Conservation (phyloP, 2,888 invertebrate genomes). For the Cephus sareptanus region DNA sequence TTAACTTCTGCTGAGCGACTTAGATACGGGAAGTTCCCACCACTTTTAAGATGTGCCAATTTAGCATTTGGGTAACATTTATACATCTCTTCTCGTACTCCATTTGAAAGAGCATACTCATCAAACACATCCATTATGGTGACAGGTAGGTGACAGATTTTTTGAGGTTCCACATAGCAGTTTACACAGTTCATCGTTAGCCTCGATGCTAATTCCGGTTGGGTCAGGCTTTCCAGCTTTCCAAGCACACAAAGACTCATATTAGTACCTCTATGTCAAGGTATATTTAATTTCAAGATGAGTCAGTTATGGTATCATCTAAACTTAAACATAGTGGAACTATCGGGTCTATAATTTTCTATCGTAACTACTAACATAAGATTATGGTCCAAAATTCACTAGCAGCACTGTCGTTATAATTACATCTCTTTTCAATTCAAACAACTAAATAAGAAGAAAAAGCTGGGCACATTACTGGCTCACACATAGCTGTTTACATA, state of each 20-base stretch:
- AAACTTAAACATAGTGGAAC: too few species aligned
- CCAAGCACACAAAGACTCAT: slow-evolving; percentile 43
- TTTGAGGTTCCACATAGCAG: slow-evolving; percentile 82
- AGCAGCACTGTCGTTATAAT: too few species aligned
- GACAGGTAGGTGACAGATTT: slow-evolving; percentile 75
- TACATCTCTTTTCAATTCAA: too few species aligned
- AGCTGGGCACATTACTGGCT: too few species aligned
- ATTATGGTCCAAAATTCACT: too few species aligned
- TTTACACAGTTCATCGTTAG: slow-evolving; percentile 87
- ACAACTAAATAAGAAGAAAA: too few species aligned
- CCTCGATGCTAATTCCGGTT: slow-evolving; percentile 86
- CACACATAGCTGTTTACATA: too few species aligned
- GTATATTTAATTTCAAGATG: too few species aligned
- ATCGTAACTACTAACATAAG: too few species aligned
- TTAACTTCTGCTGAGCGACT: slow-evolving; percentile 91
- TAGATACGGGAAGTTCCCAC: slow-evolving; percentile 92
- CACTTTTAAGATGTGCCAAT: slow-evolving; percentile 86
- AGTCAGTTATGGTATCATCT: too few species aligned
- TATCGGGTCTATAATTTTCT: too few species aligned
- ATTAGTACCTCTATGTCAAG: too few species aligned
- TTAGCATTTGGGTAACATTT: slow-evolving; percentile 89
- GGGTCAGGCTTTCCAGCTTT: slow-evolving; percentile 84
- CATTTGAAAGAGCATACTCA: slow-evolving; percentile 82
- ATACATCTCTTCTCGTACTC: slow-evolving; percentile 84
- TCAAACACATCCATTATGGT: slow-evolving; percentile 92